Evolutionary conservation across 2,888 invertebrate genomes (phyloP).

Genomic region (Spilarctia lutea): DNA sequence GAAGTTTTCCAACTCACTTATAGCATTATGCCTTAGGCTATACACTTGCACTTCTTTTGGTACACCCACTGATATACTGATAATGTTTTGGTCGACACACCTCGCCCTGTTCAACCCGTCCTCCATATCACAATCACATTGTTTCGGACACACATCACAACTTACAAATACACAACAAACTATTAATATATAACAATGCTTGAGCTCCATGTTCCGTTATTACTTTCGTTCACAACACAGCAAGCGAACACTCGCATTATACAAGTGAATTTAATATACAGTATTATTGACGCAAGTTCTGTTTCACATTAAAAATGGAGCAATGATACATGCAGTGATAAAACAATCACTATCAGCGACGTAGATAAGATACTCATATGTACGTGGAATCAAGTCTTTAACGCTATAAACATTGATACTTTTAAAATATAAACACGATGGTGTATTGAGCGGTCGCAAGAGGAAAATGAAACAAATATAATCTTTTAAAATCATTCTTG

Average conservation of each 20-base stretch:
- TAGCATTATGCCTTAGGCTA: slow-evolving; percentile 87
- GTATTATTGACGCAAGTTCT: slow-evolving; percentile 57
- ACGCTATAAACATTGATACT: slow-evolving; percentile 35
- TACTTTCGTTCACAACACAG: slow-evolving; percentile 34
- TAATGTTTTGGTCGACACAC: slow-evolving; percentile 86
- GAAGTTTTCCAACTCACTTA: slow-evolving; percentile 87
- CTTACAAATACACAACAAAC: slow-evolving; percentile 46
- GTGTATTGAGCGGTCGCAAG: slow-evolving; percentile 7
- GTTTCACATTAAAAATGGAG: slow-evolving; percentile 69
- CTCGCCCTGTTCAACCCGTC: slow-evolving; percentile 81
- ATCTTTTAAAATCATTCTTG: slow-evolving; percentile 31
- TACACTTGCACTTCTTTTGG: slow-evolving; percentile 87
- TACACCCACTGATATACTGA: slow-evolving; percentile 86
- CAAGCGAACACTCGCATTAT: slow-evolving; percentile 65
- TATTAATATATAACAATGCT: slow-evolving; percentile 51
- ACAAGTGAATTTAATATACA: slow-evolving; percentile 44
- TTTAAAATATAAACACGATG: slow-evolving; percentile 19
- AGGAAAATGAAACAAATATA: slow-evolving; percentile 34
- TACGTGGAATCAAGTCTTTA: slow-evolving; percentile 51
- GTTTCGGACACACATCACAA: slow-evolving; percentile 79
- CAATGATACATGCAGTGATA: slow-evolving; percentile 72
- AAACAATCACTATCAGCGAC: slow-evolving; percentile 68
- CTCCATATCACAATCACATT: slow-evolving; percentile 85
- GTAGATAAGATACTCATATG: slow-evolving; percentile 75
- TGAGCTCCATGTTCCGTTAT: slow-evolving; percentile 69